phyloP scores from a whole-genome alignment of 2,797 vertebrate genomes.

The Pristis pectinata region DNA sequence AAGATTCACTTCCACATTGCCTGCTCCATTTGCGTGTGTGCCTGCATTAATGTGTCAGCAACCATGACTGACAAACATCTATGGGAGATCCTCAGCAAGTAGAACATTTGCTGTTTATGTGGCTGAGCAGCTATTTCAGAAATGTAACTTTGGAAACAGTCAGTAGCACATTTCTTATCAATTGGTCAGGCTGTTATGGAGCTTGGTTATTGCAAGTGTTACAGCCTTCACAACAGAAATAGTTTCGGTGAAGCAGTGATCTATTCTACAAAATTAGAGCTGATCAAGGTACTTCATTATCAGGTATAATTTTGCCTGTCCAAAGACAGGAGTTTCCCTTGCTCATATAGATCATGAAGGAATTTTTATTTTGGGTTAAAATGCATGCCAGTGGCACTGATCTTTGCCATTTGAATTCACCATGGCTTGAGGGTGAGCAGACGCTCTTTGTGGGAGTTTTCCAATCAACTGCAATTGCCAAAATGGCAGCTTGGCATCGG shows the following conservation, averaged over 20 bases:
- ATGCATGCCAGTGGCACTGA: not conserved
- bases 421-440: not conserved
- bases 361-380: not conserved
- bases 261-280: not conserved
- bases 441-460: not conserved
- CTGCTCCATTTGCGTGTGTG: conserved; percentile 4
- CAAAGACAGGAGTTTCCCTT: not conserved
- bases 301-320: not conserved
- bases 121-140: not conserved
- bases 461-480: not conserved
- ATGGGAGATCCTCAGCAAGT: not conserved
- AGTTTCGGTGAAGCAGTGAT: not conserved
- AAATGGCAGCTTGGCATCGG: not conserved
- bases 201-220: not conserved
- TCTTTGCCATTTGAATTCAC: not conserved
- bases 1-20: not conserved
- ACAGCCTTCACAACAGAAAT: not conserved
- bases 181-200: not conserved
- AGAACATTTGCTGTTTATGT: not conserved
- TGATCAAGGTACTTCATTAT: not conserved
- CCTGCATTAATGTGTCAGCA: not conserved
- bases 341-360: not conserved
- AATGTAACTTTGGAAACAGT: not conserved
- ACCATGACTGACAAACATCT: not conserved
- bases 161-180: not conserved